Evolutionary conservation across 2,113 vertebrate genomes (phyloP).

Genomic region (Thunnus thynnus): DNA sequence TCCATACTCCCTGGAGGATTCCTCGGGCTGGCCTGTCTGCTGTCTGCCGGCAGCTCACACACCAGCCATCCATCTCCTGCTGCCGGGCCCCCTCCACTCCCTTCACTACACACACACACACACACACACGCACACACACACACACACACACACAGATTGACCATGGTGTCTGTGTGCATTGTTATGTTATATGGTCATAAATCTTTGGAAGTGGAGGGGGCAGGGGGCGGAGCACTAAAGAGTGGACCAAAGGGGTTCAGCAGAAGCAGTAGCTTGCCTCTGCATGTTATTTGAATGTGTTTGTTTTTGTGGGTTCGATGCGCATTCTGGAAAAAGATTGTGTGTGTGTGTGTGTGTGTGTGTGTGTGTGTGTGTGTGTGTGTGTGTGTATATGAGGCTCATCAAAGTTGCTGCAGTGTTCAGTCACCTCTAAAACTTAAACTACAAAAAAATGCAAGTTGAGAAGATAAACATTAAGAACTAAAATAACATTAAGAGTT

Average conservation of each 20-base stretch:
- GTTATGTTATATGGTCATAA: slow-evolving; percentile 84
- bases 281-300: slow-evolving; percentile 43
- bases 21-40: slow-evolving; percentile 82
- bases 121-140: not conserved
- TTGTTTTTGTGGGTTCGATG: slow-evolving; percentile 38
- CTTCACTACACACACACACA: slow-evolving; percentile 40
- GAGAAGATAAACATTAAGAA: not conserved
- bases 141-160: slow-evolving; percentile 60
- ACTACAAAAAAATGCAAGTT: not conserved
- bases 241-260: slow-evolving; percentile 69
- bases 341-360: not conserved
- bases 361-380: not conserved
- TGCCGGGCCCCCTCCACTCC: slow-evolving; percentile 72
- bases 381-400: not conserved
- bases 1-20: slow-evolving; percentile 85
- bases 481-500: slow-evolving; percentile 3
- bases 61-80: slow-evolving; percentile 84
- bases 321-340: slow-evolving; percentile 1
- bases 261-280: slow-evolving; percentile 38
- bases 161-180: slow-evolving; percentile 82
- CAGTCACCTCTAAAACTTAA: not conserved
- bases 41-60: slow-evolving; percentile 85
- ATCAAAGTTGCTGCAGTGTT: slow-evolving; percentile 4
- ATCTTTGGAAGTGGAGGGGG: slow-evolving; percentile 77
- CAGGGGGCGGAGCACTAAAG: slow-evolving; percentile 41